Evolutionary conservation across 2,888 invertebrate genomes (phyloP).

Genomic region (Venusia cambrica): DNA sequence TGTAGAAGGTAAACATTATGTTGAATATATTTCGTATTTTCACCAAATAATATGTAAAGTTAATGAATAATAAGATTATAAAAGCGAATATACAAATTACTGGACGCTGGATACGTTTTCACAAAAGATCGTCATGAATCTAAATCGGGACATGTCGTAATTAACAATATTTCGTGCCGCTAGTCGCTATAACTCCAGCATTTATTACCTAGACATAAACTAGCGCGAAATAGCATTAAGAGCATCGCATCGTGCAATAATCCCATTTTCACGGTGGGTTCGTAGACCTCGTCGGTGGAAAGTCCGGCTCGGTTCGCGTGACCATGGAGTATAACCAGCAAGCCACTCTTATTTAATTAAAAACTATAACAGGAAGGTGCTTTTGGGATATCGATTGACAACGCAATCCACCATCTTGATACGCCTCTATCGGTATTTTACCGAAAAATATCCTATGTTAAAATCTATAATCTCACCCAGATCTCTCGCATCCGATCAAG

Average conservation of each 20-base stretch:
- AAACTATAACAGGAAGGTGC: constrained; percentile 38
- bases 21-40: no score
- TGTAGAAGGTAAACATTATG: no score
- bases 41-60: no score
- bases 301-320: constrained; percentile 46
- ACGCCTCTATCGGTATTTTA: constrained; percentile 21
- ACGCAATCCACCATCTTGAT: constrained; percentile 37
- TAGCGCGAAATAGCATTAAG: constrained; percentile 63
- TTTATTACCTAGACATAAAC: constrained; percentile 40
- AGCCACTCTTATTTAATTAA: constrained; percentile 57
- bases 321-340: constrained; percentile 37
- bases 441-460: constrained; percentile 11
- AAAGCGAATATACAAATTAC: no score
- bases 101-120: no score
- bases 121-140: no score
- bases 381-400: constrained; percentile 16
- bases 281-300: constrained; percentile 56
- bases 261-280: constrained; percentile 74
- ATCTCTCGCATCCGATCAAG: constrained; percentile 20
- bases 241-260: constrained; percentile 67
- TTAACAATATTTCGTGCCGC: constrained; percentile 20
- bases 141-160: constrained; percentile 6
- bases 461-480: constrained; percentile 18
- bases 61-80: no score
- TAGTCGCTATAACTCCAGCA: constrained; percentile 15